These are phyloP conservation scores for Ovis canadensis DNA, from an alignment of 2,113 vertebrate species.

Conservation along the genomic window DNA sequence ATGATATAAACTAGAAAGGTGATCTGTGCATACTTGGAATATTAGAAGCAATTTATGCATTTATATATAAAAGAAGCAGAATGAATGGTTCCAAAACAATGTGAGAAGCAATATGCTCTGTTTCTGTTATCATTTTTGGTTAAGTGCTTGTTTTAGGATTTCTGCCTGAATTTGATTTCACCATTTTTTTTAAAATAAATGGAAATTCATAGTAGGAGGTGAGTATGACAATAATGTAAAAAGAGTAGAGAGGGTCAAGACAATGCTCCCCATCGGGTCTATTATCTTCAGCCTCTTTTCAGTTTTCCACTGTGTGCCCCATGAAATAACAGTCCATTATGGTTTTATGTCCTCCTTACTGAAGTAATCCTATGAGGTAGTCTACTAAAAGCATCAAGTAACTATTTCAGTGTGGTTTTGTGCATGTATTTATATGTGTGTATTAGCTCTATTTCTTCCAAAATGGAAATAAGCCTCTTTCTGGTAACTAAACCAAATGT, in stretches of 20 bases:
- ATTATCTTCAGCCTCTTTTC: background rate
- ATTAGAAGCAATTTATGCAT: background rate
- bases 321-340: background rate
- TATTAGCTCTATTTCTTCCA: background rate
- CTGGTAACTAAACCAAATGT: constrained; percentile 11
- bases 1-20: background rate
- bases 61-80: background rate
- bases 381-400: background rate
- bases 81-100: background rate
- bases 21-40: background rate
- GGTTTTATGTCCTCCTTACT: rapidly evolving
- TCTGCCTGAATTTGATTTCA: background rate
- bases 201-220: background rate
- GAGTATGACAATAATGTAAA: background rate
- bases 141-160: background rate
- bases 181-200: background rate
- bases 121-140: background rate
- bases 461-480: background rate
- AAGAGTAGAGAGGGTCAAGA: background rate
- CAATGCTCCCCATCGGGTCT: background rate
- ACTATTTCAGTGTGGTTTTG: background rate
- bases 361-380: background rate
- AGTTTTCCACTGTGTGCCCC: background rate
- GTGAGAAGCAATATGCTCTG: background rate
- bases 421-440: background rate